A percentile compares a stretch with the other conserved stretches of the same genome.
phyloP scores from a whole-genome alignment of 2,113 vertebrate species.

The Chaetodon trifascialis region DNA sequence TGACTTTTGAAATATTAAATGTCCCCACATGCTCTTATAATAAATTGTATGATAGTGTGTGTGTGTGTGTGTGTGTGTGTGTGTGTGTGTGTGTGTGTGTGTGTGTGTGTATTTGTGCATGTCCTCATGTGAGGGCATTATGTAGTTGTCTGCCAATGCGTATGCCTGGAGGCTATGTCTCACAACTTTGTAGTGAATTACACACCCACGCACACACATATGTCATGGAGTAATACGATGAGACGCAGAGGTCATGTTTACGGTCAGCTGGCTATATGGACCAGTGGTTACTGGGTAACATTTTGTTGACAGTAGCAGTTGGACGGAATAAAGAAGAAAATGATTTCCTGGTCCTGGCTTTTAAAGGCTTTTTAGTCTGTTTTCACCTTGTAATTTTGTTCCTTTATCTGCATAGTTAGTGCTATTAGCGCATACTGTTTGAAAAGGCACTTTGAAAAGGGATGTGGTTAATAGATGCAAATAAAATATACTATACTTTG shows the following conservation, averaged over 20 bases:
- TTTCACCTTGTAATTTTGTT: background rate
- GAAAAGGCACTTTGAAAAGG: background rate
- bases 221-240: constrained; percentile 49
- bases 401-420: background rate
- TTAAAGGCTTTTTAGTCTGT: background rate
- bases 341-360: background rate
- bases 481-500: background rate
- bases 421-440: background rate
- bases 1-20: constrained; percentile 1
- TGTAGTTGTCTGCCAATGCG: constrained; percentile 38
- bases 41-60: background rate
- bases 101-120: constrained; percentile 18
- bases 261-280: constrained; percentile 52
- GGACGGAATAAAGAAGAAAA: constrained; percentile 15
- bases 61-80: too few species aligned
- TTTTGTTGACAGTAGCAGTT: constrained; percentile 10
- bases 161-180: constrained; percentile 49
- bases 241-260: constrained; percentile 49
- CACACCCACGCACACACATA: constrained; percentile 3
- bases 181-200: constrained; percentile 43
- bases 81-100: too few species aligned
- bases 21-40: background rate
- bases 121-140: constrained; percentile 2
- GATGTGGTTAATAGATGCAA: background rate
- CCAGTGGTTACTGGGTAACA: constrained; percentile 3